These are phyloP conservation scores for Drosophila mulleri DNA, from an alignment of 2,888 invertebrate species.

Conservation along the genomic window DNA sequence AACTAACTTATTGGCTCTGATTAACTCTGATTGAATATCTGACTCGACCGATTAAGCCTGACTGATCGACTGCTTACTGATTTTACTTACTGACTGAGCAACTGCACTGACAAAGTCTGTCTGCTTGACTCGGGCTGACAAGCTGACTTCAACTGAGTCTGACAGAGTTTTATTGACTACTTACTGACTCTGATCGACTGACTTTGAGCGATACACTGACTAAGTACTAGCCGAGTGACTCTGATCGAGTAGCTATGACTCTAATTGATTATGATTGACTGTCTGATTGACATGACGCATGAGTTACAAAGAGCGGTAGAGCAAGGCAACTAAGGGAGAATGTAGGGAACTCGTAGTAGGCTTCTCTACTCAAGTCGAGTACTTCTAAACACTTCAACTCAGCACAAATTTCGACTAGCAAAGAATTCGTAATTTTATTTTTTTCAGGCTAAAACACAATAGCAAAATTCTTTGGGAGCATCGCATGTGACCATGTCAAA, in stretches of 20 bases:
- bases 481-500: background rate
- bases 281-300: background rate
- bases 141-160: background rate
- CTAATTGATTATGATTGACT: background rate
- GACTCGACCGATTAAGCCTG: background rate
- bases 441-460: constrained; percentile 27
- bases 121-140: too few species aligned
- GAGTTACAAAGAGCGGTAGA: background rate
- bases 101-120: too few species aligned
- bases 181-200: background rate
- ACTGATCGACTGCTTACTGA: background rate
- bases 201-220: background rate
- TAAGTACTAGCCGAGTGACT: background rate
- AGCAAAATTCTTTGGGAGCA: constrained; percentile 3
- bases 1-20: background rate
- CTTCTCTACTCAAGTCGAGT: background rate
- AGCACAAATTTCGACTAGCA: constrained; percentile 1
- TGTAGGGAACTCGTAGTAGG: constrained; percentile 16
- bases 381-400: constrained; percentile 15
- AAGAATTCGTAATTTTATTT: constrained; percentile 7
- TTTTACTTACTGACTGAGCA: too few species aligned
- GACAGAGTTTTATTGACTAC: background rate
- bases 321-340: background rate
- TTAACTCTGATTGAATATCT: background rate
- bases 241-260: background rate